Base-by-base conservation (phyloP, 1,140 invertebrate genomes). In the Neelides sp. region DNA sequence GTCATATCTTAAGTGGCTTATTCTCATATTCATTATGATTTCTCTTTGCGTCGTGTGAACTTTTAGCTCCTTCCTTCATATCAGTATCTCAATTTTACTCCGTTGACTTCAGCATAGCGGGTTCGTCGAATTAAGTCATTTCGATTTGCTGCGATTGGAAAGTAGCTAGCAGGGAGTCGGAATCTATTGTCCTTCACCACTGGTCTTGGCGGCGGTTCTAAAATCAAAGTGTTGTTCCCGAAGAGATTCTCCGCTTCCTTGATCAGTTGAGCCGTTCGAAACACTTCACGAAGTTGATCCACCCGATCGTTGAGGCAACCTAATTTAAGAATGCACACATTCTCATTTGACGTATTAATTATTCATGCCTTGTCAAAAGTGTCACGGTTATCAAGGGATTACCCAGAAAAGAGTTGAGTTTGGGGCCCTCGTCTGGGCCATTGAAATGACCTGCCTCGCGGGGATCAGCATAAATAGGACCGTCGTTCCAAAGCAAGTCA, bases 401-500 rank as follows among this genome's bases (percentile, higher is more conserved):
- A 58, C 57, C 57, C 4, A 59, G 32, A 35, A 54, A 59, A 7
- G 58, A 51, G 40, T 59, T 59, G 4, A 59, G 34, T 41, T 56
- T 59, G 12, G 48, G 54, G 27, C 48, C 48, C 17, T 30, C 36
- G 19, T 46, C 28, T 17, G 20, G 41, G 2, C 42, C 32, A 23
- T 39, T 17, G 12, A 37, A 12, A 41, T 48, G 27, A 7, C 52
- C 47, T 35, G 39, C 48, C 20, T 51, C 43, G 26, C 40, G 40
- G 3, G 51, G 48, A 27, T 50, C 52, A 27, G 57, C 57, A 47
- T 59, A 56, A 2, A 78, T 71, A 7, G 73, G 72, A 2, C 72
- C 74, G 61, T 74, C 73, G 60, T 75, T 65, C 75, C 74, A 78
- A 5, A 78, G 63, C 12, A 78, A 60, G 64, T 78, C 76, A 64